Conservation (phyloP, 2,888 invertebrate species). For the Hemithea aestivaria region DNA sequence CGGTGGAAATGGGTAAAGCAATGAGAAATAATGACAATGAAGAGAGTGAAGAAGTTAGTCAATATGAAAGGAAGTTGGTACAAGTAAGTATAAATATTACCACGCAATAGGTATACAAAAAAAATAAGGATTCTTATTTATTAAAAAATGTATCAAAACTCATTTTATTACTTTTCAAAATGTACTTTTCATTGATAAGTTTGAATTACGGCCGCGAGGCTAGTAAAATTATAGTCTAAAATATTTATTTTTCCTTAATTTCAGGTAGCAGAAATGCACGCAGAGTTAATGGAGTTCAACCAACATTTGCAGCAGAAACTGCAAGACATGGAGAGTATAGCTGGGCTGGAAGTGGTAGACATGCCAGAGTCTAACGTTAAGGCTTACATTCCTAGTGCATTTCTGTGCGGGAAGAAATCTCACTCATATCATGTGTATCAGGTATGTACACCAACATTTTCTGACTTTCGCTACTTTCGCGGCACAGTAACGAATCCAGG, state of each 20-base stretch:
- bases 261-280: constrained; percentile 96
- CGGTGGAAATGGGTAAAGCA: constrained; percentile 92
- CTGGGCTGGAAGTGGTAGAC: constrained; percentile 58
- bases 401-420: constrained; percentile 81
- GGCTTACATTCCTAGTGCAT: constrained; percentile 93
- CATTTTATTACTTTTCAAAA: no score
- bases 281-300: constrained; percentile 95
- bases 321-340: constrained; percentile 65
- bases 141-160: no score
- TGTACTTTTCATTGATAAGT: no score
- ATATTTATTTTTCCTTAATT: constrained; percentile 15
- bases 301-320: constrained; percentile 87
- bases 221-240: no score
- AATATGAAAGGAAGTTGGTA: constrained; percentile 91
- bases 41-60: constrained; percentile 83
- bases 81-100: no score
- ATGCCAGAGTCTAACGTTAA: constrained; percentile 81
- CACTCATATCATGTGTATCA: constrained; percentile 94
- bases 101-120: no score
- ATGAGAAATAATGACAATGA: constrained; percentile 64
- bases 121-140: no score
- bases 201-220: no score
- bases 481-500: no score
- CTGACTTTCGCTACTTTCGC: no score
- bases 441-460: constrained; percentile 79